Percentiles rank a stretch among this genome's conserved stretches.
Evolutionary conservation across 1,140 invertebrate genomes (phyloP).

Genomic region (Caenorhabditis tropicalis): DNA sequence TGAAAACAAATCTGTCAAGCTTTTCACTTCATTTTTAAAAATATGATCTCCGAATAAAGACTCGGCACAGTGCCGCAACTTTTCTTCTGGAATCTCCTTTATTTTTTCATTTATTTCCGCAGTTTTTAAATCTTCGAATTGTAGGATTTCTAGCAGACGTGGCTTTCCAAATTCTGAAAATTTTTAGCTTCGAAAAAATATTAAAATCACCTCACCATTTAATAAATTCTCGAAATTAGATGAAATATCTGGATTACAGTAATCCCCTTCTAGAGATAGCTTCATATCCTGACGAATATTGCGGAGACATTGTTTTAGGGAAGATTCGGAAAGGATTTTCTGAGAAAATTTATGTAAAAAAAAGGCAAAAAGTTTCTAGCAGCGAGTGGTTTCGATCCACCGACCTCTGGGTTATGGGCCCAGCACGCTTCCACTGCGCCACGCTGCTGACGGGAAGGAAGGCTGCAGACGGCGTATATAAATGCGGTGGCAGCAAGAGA

Average conservation of each 20-base stretch:
- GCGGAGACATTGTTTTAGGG: neutral
- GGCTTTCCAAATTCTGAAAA: neutral
- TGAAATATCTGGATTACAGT: neutral
- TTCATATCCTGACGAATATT: neutral
- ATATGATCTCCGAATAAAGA: neutral
- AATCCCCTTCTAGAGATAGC: neutral
- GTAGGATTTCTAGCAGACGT: neutral
- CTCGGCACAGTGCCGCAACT: neutral
- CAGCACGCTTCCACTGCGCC: conserved; percentile 97
- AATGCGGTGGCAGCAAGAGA: neutral
- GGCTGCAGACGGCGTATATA: neutral
- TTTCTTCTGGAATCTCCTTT: neutral
- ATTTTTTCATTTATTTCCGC: neutral
- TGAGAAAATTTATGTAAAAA: neutral
- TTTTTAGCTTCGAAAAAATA: no score
- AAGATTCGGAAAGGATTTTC: neutral
- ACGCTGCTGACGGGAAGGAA: conserved; percentile 80
- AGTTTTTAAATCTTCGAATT: neutral
- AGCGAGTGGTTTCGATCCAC: conserved; percentile 94
- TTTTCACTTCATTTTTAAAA: neutral
- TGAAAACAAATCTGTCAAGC: neutral
- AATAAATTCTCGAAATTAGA: neutral
- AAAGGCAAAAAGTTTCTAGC: conserved; percentile 75
- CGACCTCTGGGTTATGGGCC: conserved; percentile 97
- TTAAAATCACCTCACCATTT: neutral